Evolutionary conservation across 2,888 invertebrate species (phyloP).

Genomic region (Thecophora atra): DNA sequence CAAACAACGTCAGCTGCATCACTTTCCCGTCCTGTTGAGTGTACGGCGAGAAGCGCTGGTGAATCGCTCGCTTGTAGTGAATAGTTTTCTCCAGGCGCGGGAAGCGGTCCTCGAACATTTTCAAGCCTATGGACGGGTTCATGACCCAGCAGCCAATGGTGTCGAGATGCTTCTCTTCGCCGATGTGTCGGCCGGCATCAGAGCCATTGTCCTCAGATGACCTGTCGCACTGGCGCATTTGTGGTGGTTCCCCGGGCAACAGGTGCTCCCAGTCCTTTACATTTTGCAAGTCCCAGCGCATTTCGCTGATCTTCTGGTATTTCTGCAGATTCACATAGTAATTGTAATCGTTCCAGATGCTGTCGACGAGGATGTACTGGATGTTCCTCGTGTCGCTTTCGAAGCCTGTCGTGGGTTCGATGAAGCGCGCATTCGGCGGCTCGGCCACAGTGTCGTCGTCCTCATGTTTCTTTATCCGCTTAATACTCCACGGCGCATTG

Average conservation of each 20-base stretch:
- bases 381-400: slow-evolving; percentile 69
- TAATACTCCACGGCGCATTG: slow-evolving; percentile 61
- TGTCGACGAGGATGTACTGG: slow-evolving; percentile 81
- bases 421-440: slow-evolving; percentile 72
- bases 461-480: slow-evolving; percentile 51
- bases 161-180: slow-evolving; percentile 77
- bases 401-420: slow-evolving; percentile 85
- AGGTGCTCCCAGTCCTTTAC: slow-evolving; percentile 77
- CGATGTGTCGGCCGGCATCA: slow-evolving; percentile 63
- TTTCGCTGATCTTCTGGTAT: slow-evolving; percentile 65
- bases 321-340: slow-evolving; percentile 81
- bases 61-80: slow-evolving; percentile 77
- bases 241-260: slow-evolving; percentile 75
- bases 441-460: slow-evolving; percentile 57
- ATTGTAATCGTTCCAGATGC: slow-evolving; percentile 86
- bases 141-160: slow-evolving; percentile 81
- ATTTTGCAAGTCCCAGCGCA: slow-evolving; percentile 74
- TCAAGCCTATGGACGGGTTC: slow-evolving; percentile 70
- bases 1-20: slow-evolving; percentile 55
- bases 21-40: slow-evolving; percentile 74
- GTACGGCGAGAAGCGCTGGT: slow-evolving; percentile 83
- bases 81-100: slow-evolving; percentile 76
- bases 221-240: slow-evolving; percentile 58
- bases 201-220: slow-evolving; percentile 68
- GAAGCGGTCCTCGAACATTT: slow-evolving; percentile 76